phyloP scores from a whole-genome alignment of 2,888 invertebrate genomes.

The Agonopterix arenella region DNA sequence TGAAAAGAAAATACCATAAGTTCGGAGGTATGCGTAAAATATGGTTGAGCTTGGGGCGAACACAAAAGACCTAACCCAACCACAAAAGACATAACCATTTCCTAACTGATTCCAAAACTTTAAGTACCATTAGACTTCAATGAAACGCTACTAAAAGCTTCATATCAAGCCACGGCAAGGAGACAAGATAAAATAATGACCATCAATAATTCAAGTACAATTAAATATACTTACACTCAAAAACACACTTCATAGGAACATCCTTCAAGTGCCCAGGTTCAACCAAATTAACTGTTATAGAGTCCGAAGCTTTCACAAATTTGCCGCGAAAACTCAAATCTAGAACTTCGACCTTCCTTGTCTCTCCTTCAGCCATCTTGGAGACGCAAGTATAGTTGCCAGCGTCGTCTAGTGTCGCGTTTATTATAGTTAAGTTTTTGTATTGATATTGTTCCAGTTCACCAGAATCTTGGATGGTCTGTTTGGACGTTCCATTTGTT shows the following conservation, averaged over 20 bases:
- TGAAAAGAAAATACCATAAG: too few relatives aligned
- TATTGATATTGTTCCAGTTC: too few relatives aligned
- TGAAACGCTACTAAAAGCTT: too few relatives aligned
- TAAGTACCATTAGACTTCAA: too few relatives aligned
- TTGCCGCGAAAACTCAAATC: slow-evolving; percentile 43
- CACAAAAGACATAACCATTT: too few relatives aligned
- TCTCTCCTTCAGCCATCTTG: slow-evolving; percentile 20
- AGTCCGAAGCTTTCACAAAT: not conserved
- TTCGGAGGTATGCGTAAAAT: too few relatives aligned
- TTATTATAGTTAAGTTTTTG: slow-evolving; percentile 27
- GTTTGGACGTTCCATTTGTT: slow-evolving; percentile 10
- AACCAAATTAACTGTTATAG: slow-evolving; percentile 13
- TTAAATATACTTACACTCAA: slow-evolving; percentile 45
- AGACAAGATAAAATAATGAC: too few relatives aligned
- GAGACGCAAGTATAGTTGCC: slow-evolving; percentile 56
- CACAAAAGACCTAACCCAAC: too few relatives aligned
- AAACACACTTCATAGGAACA: slow-evolving; percentile 45
- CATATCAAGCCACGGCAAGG: too few relatives aligned
- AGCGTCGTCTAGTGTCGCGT: slow-evolving; percentile 37
- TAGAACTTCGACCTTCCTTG: slow-evolving; percentile 20
- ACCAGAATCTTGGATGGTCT: not conserved
- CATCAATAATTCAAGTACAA: not conserved
- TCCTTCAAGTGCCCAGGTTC: slow-evolving; percentile 26
- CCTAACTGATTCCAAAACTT: too few relatives aligned
- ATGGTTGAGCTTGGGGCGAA: too few relatives aligned